These are phyloP conservation scores for Micromesistius poutassou DNA, from an alignment of 2,797 vertebrate species.

Conservation along the genomic window DNA sequence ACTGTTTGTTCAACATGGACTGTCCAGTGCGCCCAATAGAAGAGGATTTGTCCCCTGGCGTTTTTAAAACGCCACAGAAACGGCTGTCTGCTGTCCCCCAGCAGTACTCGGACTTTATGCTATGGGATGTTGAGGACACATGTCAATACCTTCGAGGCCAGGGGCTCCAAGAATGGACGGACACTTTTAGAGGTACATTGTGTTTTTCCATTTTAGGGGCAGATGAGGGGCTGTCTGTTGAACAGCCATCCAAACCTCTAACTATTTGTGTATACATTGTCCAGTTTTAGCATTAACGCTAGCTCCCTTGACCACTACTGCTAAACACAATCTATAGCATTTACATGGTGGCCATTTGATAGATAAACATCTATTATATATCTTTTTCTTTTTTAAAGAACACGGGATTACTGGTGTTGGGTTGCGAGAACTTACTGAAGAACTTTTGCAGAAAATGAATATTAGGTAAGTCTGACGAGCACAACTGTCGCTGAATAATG, in stretches of 20 bases:
- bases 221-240: no score
- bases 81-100: neutral
- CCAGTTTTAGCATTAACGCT: no score
- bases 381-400: slow-evolving; percentile 41
- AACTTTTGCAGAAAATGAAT: slow-evolving; percentile 64
- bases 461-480: slow-evolving; percentile 58
- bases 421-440: slow-evolving; percentile 51
- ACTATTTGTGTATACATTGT: no score
- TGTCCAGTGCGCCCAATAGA: slow-evolving; percentile 50
- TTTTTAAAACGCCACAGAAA: slow-evolving; percentile 62
- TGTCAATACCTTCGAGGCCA: slow-evolving; percentile 55
- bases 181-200: slow-evolving; percentile 60
- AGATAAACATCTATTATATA: no score
- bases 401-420: slow-evolving; percentile 59
- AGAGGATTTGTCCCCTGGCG: neutral
- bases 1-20: slow-evolving; percentile 46
- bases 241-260: no score
- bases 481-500: neutral
- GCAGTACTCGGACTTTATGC: slow-evolving; percentile 40
- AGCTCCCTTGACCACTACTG: no score
- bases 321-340: neutral
- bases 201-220: no score
- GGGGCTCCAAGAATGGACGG: slow-evolving; percentile 51
- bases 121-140: slow-evolving; percentile 65
- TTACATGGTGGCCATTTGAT: neutral